Evolutionary conservation across 2,797 vertebrate genomes (phyloP).

Genomic region (Muscicapa striata): DNA sequence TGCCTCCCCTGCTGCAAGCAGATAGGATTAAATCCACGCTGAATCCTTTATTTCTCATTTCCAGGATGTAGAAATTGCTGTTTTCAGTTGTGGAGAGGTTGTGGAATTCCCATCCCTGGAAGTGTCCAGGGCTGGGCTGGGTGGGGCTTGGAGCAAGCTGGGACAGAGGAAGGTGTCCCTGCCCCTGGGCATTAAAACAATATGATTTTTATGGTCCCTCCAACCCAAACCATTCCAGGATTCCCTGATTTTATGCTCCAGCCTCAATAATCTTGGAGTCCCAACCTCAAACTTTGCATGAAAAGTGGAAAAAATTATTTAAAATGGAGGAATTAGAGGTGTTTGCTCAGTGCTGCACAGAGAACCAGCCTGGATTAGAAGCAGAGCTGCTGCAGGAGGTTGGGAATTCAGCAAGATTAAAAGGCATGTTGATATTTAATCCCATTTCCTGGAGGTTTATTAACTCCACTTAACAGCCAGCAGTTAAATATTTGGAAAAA

Average conservation of each 20-base stretch:
- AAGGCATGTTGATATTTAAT: not conserved
- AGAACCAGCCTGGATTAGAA: not conserved
- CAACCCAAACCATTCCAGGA: not conserved
- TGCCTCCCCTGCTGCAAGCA: not conserved
- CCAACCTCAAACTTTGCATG: not conserved
- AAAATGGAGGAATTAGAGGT: not conserved
- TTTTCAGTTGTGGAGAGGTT: not conserved
- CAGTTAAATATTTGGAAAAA: not conserved
- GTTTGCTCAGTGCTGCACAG: not conserved
- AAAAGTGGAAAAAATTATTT: rapidly evolving
- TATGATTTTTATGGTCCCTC: not conserved
- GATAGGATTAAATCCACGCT: not conserved
- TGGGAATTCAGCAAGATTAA: not conserved
- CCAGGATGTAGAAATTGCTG: not conserved
- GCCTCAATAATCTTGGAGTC: rapidly evolving
- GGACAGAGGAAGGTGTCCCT: not conserved
- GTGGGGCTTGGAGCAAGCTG: not conserved
- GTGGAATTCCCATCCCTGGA: not conserved
- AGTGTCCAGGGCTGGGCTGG: not conserved
- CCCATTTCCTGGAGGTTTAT: not conserved
- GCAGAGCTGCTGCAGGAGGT: not conserved
- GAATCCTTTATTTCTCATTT: not conserved
- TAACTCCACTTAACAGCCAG: not conserved
- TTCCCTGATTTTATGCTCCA: not conserved
- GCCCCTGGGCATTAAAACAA: no score